A percentile compares a stretch with the other conserved stretches of the same genome.
Conservation (phyloP, 2,888 invertebrate genomes). For the Andrena flavipes region DNA sequence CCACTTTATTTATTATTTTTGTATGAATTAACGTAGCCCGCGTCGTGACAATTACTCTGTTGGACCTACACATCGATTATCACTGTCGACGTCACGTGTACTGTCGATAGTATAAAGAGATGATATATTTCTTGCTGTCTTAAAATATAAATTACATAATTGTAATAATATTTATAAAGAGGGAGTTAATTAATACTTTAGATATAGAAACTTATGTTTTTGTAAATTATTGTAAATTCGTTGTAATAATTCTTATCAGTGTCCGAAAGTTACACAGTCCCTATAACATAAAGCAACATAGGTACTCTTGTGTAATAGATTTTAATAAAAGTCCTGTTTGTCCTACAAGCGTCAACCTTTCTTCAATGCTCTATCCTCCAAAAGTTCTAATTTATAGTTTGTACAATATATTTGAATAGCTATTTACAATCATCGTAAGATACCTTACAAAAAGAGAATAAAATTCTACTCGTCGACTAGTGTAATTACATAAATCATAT, state of each 20-base stretch:
- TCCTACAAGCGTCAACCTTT: background rate
- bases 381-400: background rate
- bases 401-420: background rate
- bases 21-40: slow-evolving; percentile 8
- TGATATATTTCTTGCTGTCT: background rate
- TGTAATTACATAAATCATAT: background rate
- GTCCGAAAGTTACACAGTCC: background rate
- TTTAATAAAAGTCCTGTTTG: background rate
- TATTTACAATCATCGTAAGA: background rate
- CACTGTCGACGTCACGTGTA: too few relatives aligned
- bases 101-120: background rate
- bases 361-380: background rate
- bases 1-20: slow-evolving; percentile 49
- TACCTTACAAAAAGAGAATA: background rate
- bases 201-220: slow-evolving; percentile 23
- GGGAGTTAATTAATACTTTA: slow-evolving; percentile 1
- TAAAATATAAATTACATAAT: slow-evolving; percentile 16
- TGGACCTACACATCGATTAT: background rate
- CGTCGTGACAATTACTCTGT: background rate
- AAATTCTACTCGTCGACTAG: background rate
- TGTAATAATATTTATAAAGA: background rate
- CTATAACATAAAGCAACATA: background rate
- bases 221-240: slow-evolving; percentile 12
- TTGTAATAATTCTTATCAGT: slow-evolving; percentile 6
- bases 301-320: background rate